Conservation (phyloP, 2,888 invertebrate species). For the Sialis lutaria region DNA sequence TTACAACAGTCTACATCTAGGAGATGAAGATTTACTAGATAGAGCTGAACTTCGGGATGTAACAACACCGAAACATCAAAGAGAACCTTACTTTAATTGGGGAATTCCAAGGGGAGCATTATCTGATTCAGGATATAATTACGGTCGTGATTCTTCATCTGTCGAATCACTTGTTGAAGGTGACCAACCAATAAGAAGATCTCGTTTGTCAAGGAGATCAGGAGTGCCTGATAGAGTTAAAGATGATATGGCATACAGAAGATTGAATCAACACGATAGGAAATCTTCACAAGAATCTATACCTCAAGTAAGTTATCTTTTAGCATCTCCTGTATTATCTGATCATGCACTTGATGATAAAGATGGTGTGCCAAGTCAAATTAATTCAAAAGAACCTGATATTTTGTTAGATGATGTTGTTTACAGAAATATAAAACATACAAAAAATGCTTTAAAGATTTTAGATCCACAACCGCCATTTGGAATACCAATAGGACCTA, state of each 20-base stretch:
- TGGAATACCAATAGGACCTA: conserved; percentile 75
- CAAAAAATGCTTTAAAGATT: conserved; percentile 52
- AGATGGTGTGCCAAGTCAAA: conserved; percentile 14
- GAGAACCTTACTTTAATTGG: conserved; percentile 15
- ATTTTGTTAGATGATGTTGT: conserved; percentile 70
- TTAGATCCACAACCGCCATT: conserved; percentile 76
- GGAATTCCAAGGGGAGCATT: conserved; percentile 18
- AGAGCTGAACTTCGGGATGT: conserved; percentile 57
- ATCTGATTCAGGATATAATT: conserved; percentile 24
- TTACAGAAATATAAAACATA: conserved; percentile 61
- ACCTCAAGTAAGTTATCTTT: conserved; percentile 43
- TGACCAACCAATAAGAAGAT: conserved; percentile 7
- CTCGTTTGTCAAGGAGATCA: conserved; percentile 17
- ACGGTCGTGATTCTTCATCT: conserved; percentile 14
- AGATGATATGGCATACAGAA: conserved; percentile 68
- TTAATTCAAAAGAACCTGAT: conserved; percentile 49
- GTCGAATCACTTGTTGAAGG: conserved; percentile 5
- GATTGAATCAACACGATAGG: conserved; percentile 42
- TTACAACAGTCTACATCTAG: conserved; percentile 70
- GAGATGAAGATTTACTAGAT: conserved; percentile 66
- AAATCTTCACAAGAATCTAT: conserved; percentile 26
- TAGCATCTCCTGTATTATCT: conserved; percentile 47
- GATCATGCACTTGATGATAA: conserved; percentile 29
- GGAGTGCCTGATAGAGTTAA: conserved; percentile 45
- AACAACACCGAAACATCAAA: conserved; percentile 19